phyloP scores from a whole-genome alignment of 2,888 invertebrate species.

The Lordiphosa andalusiaca region DNA sequence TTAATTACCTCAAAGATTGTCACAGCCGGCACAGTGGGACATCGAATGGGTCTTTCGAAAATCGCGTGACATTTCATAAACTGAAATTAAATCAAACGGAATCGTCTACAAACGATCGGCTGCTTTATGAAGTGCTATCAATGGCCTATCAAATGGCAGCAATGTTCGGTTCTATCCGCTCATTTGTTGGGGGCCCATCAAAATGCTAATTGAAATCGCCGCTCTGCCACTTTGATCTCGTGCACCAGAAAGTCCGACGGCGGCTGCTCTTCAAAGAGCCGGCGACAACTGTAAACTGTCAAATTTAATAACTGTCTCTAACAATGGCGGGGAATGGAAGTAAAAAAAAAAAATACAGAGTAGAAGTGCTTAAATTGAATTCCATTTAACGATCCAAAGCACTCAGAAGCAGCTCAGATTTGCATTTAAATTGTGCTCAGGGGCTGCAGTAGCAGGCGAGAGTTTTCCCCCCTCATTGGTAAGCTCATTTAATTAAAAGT shows the following conservation, averaged over 20 bases:
- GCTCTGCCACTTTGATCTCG: slow-evolving; percentile 65
- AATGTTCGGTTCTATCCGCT: slow-evolving; percentile 57
- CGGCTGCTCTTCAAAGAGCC: slow-evolving; percentile 56
- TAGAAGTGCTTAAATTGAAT: slow-evolving; percentile 11
- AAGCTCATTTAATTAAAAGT: slow-evolving; percentile 59
- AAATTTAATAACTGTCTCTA: slow-evolving; percentile 75
- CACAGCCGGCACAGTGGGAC: slow-evolving; percentile 66
- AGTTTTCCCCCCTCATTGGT: slow-evolving; percentile 30
- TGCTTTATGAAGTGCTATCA: slow-evolving; percentile 72
- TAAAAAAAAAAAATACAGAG: background rate
- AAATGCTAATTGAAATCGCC: slow-evolving; percentile 73
- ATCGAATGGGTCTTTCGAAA: slow-evolving; percentile 59
- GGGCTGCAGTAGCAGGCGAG: slow-evolving; percentile 14
- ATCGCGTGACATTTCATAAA: slow-evolving; percentile 66
- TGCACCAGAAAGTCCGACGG: slow-evolving; percentile 60
- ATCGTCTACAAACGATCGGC: slow-evolving; percentile 47
- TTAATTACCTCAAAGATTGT: slow-evolving; percentile 65
- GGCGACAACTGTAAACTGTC: slow-evolving; percentile 62
- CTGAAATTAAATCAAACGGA: slow-evolving; percentile 16
- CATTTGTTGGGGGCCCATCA: slow-evolving; percentile 67
- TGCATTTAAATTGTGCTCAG: slow-evolving; percentile 63
- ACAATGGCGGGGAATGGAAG: slow-evolving; percentile 45
- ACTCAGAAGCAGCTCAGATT: slow-evolving; percentile 61
- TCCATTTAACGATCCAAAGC: slow-evolving; percentile 61
- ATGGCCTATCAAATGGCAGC: slow-evolving; percentile 61